These are phyloP conservation scores for Formica selysi DNA, from an alignment of 1,140 invertebrate genomes.

Conservation along the genomic window DNA sequence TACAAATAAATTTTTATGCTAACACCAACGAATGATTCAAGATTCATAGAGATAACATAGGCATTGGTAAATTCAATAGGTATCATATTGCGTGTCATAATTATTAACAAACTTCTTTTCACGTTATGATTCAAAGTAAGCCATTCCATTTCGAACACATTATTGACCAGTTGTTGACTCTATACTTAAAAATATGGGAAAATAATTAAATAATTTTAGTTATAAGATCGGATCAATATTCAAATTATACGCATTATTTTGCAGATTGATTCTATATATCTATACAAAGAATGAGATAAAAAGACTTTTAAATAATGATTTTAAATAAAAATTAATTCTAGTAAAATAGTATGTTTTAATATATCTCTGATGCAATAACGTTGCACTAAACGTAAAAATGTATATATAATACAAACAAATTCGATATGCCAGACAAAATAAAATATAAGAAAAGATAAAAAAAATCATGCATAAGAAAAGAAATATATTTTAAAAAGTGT, in stretches of 20 bases:
- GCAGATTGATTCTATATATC: neutral
- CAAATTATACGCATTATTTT: neutral
- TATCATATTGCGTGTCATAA: constrained; percentile 44
- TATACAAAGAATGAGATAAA: neutral
- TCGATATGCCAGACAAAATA: too few relatives aligned
- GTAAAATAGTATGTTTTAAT: neutral
- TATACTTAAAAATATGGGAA: constrained; percentile 4
- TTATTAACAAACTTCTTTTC: constrained; percentile 33
- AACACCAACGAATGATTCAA: too few relatives aligned
- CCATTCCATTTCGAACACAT: constrained; percentile 54
- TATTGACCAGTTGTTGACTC: constrained; percentile 13
- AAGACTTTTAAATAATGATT: too few relatives aligned
- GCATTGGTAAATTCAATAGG: constrained; percentile 9
- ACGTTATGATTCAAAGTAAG: neutral
- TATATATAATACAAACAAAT: too few relatives aligned
- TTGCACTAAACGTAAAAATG: too few relatives aligned
- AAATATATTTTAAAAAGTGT: too few relatives aligned
- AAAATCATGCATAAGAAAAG: too few relatives aligned
- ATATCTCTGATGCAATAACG: too few relatives aligned
- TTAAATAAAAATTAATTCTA: constrained; percentile 23
- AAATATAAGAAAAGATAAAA: too few relatives aligned
- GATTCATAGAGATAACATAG: too few relatives aligned
- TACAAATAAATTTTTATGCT: too few relatives aligned
- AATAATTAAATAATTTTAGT: constrained; percentile 26
- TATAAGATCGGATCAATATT: neutral